Base-by-base conservation (phyloP, 2,113 vertebrate genomes). In the Noturus placidus region DNA sequence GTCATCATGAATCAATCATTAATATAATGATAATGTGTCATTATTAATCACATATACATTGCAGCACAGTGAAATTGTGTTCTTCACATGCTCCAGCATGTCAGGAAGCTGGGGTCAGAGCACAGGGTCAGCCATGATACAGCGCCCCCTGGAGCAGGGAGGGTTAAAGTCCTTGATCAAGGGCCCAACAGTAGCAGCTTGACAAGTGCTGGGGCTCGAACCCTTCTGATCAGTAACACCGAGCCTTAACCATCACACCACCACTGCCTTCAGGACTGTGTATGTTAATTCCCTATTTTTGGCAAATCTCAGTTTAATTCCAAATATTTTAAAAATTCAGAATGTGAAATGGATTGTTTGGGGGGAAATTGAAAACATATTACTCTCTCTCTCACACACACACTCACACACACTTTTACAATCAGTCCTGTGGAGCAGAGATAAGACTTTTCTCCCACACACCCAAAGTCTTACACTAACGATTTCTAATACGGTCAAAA, bases 371-470 rank as follows among this genome's bases (percentile, higher is more conserved):
- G 19, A 1, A 74, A 5, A 42, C 3, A 46, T 70, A 70, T 67
- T 22, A 38, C 61, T 20, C 56, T 57, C 56, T 57, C 56, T 59
- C 9, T 1, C 56, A 50, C 85, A 14, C n/a, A 42, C 57, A 63
- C 72, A 46, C 86, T 72, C 74, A 50, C 81, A 50, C 83, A 82
- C 27, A 82, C 35, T 17, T 61, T 85, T 30, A 89, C 42, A 30
- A 30, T 38, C 35, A 54, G 27, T 69, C 59, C 94, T 95, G 95
- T 89, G 88, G 72, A 78, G 77, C 85, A 83, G 38, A 94, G 95
- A 96, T 96, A 95, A 95, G 90, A 90, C 67, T 89, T 85, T 33
- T 70, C 84, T 89, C 79, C 79, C 88, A 89, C 94, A 93, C 94
- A 79, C 95, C 94, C 94, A 92, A 56, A 88, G 86, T 87, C 85